phyloP scores from a whole-genome alignment of 2,113 vertebrate genomes.

The Opisthocomus hoazin region DNA sequence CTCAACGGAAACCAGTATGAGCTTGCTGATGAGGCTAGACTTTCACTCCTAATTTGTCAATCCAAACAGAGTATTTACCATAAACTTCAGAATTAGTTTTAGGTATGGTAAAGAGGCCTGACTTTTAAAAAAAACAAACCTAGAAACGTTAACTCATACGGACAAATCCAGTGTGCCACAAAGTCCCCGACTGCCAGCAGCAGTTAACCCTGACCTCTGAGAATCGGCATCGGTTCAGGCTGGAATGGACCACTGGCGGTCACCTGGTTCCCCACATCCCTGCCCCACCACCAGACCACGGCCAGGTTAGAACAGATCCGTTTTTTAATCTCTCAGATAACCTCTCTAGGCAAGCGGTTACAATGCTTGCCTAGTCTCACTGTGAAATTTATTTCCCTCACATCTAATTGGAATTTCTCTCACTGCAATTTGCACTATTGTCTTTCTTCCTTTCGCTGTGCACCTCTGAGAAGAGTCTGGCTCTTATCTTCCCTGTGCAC shows the following conservation, averaged over 20 bases:
- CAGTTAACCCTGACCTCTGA: background rate
- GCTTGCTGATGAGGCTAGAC: background rate
- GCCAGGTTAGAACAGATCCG: background rate
- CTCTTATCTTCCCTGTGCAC: accelerated
- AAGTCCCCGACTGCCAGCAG: background rate
- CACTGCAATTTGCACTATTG: background rate
- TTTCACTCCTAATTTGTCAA: background rate
- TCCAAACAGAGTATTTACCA: background rate
- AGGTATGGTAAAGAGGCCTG: background rate
- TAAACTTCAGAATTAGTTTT: background rate
- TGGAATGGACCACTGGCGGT: background rate
- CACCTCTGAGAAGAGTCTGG: background rate
- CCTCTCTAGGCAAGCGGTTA: background rate
- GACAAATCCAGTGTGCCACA: background rate
- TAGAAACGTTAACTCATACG: background rate
- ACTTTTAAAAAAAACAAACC: no score
- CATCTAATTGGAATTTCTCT: background rate
- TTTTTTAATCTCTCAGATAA: background rate
- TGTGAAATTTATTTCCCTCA: constrained; percentile 30
- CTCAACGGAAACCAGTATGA: background rate
- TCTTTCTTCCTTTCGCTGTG: background rate
- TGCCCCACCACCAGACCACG: background rate
- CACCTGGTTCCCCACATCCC: background rate
- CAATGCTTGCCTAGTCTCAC: background rate
- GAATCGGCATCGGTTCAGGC: background rate